A percentile compares a stretch with the other conserved stretches of the same genome.
These are phyloP conservation scores for Pitta sordida DNA, from an alignment of 2,113 vertebrate genomes.

Conservation along the genomic window DNA sequence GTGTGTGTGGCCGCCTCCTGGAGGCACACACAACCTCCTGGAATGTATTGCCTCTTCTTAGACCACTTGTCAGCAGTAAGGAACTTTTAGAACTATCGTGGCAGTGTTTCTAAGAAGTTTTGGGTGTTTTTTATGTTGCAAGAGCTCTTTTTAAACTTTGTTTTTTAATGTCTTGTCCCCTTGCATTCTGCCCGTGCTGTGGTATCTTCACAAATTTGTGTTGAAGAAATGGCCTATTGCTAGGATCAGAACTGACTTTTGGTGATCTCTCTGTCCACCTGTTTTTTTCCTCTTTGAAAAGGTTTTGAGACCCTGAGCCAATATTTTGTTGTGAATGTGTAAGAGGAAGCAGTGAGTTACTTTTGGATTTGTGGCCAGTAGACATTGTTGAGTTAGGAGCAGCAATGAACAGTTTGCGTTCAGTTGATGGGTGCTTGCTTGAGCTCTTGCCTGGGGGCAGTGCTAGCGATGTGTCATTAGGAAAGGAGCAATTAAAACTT, in stretches of 20 bases:
- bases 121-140: not conserved
- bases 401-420: not conserved
- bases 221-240: not conserved
- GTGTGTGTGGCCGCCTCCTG: not conserved
- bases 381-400: not conserved
- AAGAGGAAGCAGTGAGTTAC: not conserved
- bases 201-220: not conserved
- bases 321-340: not conserved
- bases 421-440: not conserved
- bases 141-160: not conserved
- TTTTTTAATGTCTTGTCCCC: not conserved
- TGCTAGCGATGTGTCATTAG: not conserved
- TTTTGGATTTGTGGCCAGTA: not conserved
- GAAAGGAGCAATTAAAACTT: not conserved
- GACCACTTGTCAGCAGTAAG: not conserved
- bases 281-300: not conserved
- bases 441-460: not conserved
- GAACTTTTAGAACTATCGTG: not conserved
- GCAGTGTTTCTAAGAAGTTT: not conserved
- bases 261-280: not conserved
- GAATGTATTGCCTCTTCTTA: not conserved
- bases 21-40: not conserved
- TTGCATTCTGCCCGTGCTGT: not conserved
- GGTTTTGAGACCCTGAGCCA: not conserved
- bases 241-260: not conserved